Evolutionary conservation across 2,888 invertebrate genomes (phyloP).

Genomic region (Clunio marinus): DNA sequence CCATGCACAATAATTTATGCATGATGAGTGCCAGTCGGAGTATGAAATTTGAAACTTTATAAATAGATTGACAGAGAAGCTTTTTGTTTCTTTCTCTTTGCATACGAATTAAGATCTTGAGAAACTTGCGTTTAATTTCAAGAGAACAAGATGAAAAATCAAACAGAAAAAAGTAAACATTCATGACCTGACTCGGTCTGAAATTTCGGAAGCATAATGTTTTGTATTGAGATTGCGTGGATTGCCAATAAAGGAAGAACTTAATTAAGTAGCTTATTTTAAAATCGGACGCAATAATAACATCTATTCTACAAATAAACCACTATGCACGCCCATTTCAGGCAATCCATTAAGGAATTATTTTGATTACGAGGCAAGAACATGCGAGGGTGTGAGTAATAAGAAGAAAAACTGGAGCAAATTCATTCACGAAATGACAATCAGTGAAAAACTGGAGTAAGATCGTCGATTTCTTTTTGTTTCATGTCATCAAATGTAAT

Average conservation of each 20-base stretch:
- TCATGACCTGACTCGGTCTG: not conserved
- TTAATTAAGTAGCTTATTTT: too few relatives aligned
- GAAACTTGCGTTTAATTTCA: not conserved
- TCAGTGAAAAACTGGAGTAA: not conserved
- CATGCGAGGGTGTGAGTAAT: too few relatives aligned
- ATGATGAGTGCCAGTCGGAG: conserved; percentile 13
- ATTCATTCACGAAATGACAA: not conserved
- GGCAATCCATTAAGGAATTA: not conserved
- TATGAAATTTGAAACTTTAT: not conserved
- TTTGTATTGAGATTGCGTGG: not conserved
- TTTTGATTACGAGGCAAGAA: not conserved
- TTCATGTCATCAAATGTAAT: too few relatives aligned
- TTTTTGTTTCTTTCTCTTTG: too few relatives aligned
- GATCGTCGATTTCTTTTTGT: not conserved
- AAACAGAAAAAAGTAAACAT: conserved; percentile 1
- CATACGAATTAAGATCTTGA: conserved; percentile 10
- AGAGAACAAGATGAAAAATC: not conserved
- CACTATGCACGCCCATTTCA: not conserved
- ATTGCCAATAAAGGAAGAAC: not conserved
- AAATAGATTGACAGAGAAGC: not conserved
- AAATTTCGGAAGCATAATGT: not conserved
- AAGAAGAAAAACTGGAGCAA: conserved; percentile 1
- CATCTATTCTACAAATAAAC: too few relatives aligned
- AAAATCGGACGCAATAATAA: not conserved
- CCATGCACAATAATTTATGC: conserved; percentile 32